A percentile compares a stretch with the other conserved stretches of the same genome.
These are phyloP conservation scores for Cordilura impudica DNA, from an alignment of 2,888 invertebrate species.

Conservation along the genomic window DNA sequence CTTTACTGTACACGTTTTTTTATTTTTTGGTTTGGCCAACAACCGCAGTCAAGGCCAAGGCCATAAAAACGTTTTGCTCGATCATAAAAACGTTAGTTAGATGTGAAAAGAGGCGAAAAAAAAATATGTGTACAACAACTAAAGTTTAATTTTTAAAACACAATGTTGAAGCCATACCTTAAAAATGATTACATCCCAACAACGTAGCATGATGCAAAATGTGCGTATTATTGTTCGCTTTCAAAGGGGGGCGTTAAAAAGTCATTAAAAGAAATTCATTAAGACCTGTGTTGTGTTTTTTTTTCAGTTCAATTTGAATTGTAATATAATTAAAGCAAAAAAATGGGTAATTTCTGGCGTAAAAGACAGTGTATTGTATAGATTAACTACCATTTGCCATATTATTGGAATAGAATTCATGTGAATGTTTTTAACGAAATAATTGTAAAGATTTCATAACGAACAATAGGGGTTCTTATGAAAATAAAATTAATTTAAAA, in stretches of 20 bases:
- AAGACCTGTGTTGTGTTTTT: not conserved
- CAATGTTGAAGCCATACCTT: not conserved
- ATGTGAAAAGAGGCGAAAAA: slow-evolving; percentile 1
- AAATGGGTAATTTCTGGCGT: not conserved
- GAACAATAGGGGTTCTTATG: not conserved
- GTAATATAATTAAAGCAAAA: not conserved
- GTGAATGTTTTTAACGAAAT: too few species aligned
- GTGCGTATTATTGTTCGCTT: not conserved
- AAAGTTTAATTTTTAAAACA: not conserved
- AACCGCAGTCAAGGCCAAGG: slow-evolving; percentile 68
- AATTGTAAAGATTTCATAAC: not conserved
- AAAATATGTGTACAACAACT: not conserved
- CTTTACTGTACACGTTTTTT: slow-evolving; percentile 25
- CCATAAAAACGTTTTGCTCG: slow-evolving; percentile 50
- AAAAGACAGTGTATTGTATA: not conserved
- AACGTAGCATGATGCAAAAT: not conserved
- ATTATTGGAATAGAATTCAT: too few species aligned
- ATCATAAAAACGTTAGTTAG: slow-evolving; percentile 53
- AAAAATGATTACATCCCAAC: not conserved
- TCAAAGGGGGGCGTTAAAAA: not conserved
- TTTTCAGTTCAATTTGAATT: not conserved
- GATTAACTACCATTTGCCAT: too few species aligned
- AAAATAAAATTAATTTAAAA: not conserved
- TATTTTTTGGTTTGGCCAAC: slow-evolving; percentile 65
- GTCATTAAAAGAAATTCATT: not conserved